Conservation (phyloP, 2,888 invertebrate genomes). For the Prosapia bicincta region DNA sequence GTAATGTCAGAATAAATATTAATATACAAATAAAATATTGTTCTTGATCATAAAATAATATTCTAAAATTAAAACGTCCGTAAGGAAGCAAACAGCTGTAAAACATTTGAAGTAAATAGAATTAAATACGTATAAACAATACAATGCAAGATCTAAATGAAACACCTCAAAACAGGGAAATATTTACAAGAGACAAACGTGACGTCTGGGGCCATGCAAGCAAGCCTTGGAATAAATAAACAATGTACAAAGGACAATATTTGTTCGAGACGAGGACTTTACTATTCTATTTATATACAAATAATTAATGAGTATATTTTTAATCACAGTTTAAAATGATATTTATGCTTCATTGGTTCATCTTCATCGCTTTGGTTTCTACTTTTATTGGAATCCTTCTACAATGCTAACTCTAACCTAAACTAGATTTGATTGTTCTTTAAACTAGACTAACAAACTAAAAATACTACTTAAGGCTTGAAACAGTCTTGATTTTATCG, state of each 20-base stretch:
- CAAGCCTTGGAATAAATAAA: not conserved
- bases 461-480: not conserved
- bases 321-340: not conserved
- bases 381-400: not conserved
- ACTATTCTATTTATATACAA: not conserved
- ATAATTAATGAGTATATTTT: not conserved
- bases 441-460: not conserved
- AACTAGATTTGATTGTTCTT: not conserved
- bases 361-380: not conserved
- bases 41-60: not conserved
- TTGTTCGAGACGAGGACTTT: not conserved
- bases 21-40: not conserved
- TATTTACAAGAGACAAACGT: not conserved
- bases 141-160: not conserved
- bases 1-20: not conserved
- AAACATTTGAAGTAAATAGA: too few relatives aligned
- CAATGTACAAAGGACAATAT: not conserved
- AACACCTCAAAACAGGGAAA: not conserved
- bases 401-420: not conserved
- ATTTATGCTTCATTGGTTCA: too few relatives aligned
- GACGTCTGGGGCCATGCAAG: not conserved
- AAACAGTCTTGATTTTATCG: not conserved
- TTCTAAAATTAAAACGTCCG: not conserved
- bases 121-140: not conserved
- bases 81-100: too few relatives aligned